Percentiles rank a stretch among this genome's conserved stretches.
These are phyloP conservation scores for Eurytemora carolleeae DNA, from an alignment of 1,140 invertebrate genomes.

Conservation along the genomic window DNA sequence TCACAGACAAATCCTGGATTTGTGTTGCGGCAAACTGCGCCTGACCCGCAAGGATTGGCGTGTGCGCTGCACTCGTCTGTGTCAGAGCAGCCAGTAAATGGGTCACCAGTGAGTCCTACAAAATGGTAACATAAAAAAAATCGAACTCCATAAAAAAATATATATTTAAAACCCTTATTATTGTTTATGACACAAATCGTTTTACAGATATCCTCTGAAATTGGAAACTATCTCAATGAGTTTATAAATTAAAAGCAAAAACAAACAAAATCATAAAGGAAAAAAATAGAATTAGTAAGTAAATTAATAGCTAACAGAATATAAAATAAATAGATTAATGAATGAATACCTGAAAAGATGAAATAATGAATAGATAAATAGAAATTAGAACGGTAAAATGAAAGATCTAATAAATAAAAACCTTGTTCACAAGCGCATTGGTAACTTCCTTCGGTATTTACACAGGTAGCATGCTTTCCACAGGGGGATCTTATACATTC, in stretches of 20 bases:
- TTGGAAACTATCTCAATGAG: too few species aligned
- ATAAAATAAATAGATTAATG: too few species aligned
- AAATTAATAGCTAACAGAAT: neutral
- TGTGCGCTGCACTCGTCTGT: constrained; percentile 25
- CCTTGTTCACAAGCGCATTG: constrained; percentile 17
- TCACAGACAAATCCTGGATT: constrained; percentile 64
- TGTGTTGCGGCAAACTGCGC: constrained; percentile 69
- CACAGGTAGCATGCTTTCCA: constrained; percentile 60
- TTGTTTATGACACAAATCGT: constrained; percentile 10
- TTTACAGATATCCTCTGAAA: too few species aligned
- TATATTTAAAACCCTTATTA: constrained; percentile 7
- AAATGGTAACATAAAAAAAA: too few species aligned
- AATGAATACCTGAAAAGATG: too few species aligned
- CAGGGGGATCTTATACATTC: constrained; percentile 67
- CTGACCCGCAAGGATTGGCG: constrained; percentile 50
- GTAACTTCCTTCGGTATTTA: constrained; percentile 61
- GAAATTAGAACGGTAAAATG: too few species aligned
- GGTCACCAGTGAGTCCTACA: constrained; percentile 21
- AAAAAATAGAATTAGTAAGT: neutral
- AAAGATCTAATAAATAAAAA: too few species aligned
- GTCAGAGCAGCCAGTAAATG: constrained; percentile 13
- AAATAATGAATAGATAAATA: too few species aligned
- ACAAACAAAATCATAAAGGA: neutral
- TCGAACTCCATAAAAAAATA: too few species aligned
- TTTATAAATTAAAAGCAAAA: neutral